A percentile compares a stretch with the other conserved stretches of the same genome.
Evolutionary conservation across 2,888 invertebrate genomes (phyloP).

Genomic region (Clistopyga incitator): DNA sequence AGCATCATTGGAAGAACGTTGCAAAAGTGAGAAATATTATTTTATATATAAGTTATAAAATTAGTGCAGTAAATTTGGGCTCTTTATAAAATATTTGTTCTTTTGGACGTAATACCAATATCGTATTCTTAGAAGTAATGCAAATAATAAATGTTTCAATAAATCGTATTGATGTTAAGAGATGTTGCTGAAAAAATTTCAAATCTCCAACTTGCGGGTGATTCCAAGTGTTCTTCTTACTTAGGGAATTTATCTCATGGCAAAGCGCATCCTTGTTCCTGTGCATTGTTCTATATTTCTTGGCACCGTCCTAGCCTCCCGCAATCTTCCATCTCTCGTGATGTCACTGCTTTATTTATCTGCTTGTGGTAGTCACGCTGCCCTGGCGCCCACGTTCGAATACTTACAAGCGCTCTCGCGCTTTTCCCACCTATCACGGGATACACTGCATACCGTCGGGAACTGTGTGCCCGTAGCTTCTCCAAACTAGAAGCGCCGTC

Average conservation of each 20-base stretch:
- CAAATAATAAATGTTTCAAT: neutral
- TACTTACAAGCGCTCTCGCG: conserved; percentile 52
- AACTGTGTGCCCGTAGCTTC: conserved; percentile 9
- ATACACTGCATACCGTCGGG: conserved; percentile 11
- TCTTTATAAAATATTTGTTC: no score
- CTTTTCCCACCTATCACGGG: conserved; percentile 21
- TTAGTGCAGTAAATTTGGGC: no score
- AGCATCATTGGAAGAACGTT: no score
- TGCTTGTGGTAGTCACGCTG: conserved; percentile 60
- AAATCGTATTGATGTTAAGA: neutral
- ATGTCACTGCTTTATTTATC: conserved; percentile 65
- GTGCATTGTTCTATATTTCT: conserved; percentile 38
- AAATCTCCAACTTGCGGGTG: conserved; percentile 8
- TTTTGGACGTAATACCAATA: no score
- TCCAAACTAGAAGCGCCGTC: conserved; percentile 38
- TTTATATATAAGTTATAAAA: no score
- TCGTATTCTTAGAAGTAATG: no score
- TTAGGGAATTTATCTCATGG: conserved; percentile 21
- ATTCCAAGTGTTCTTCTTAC: conserved; percentile 20
- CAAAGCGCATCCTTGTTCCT: neutral
- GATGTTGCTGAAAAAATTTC: neutral
- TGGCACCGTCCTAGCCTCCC: conserved; percentile 21
- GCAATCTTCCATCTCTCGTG: conserved; percentile 32
- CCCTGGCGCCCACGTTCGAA: conserved; percentile 57
- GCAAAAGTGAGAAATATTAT: no score